Conservation (phyloP, 2,888 invertebrate species). For the Hedya salicella region DNA sequence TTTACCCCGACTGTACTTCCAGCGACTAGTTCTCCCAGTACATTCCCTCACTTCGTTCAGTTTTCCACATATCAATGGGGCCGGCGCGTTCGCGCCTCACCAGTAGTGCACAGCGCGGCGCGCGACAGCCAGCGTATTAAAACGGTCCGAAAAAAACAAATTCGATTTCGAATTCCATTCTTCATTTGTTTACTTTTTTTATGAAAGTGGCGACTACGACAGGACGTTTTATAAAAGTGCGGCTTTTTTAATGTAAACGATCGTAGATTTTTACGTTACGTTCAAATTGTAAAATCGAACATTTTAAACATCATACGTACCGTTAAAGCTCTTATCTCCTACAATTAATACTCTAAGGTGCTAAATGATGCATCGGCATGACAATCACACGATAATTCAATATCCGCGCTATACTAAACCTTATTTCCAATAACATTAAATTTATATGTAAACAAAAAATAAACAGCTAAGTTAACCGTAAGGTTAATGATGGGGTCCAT, state of each 20-base stretch:
- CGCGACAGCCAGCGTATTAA: slow-evolving; percentile 50
- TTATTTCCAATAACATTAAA: slow-evolving; percentile 33
- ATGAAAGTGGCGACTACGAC: slow-evolving; percentile 43
- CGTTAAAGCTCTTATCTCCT: slow-evolving; percentile 67
- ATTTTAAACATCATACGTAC: slow-evolving; percentile 67
- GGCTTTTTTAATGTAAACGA: not conserved
- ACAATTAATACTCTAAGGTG: slow-evolving; percentile 62
- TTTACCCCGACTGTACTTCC: slow-evolving; percentile 4
- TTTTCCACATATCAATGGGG: slow-evolving; percentile 75
- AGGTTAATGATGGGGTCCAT: slow-evolving; percentile 41
- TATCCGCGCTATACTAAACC: slow-evolving; percentile 44
- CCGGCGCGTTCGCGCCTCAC: slow-evolving; percentile 65
- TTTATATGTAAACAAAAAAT: slow-evolving; percentile 32
- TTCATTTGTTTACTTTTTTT: slow-evolving; percentile 7
- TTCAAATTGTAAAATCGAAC: slow-evolving; percentile 28
- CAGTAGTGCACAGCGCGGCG: slow-evolving; percentile 76
- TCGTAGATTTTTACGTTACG: not conserved
- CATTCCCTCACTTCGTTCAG: slow-evolving; percentile 58
- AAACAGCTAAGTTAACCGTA: slow-evolving; percentile 36
- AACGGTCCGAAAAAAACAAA: slow-evolving; percentile 56
- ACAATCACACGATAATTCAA: slow-evolving; percentile 76
- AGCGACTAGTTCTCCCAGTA: slow-evolving; percentile 32
- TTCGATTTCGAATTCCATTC: slow-evolving; percentile 43
- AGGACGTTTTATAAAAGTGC: slow-evolving; percentile 23
- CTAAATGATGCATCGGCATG: slow-evolving; percentile 69